A percentile compares a stretch with the other conserved stretches of the same genome.
phyloP scores from a whole-genome alignment of 2,797 vertebrate species.

The Chelmon rostratus region DNA sequence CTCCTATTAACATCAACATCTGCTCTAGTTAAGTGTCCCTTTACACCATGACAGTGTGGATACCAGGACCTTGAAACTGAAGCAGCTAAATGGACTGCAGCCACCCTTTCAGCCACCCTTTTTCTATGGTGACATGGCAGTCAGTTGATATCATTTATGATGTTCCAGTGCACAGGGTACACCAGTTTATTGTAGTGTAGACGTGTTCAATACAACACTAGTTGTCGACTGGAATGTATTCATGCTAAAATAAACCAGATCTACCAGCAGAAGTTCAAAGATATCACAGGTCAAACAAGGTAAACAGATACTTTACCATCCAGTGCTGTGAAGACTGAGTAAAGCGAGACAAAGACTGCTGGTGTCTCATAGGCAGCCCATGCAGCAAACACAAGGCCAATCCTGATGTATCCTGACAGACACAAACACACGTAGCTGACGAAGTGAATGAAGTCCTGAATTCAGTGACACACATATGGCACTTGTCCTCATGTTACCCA shows the following conservation, averaged over 20 bases:
- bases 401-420: conserved; percentile 79
- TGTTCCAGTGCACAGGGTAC: too few relatives aligned
- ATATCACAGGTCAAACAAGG: background rate
- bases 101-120: background rate
- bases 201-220: background rate
- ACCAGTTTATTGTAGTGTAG: background rate
- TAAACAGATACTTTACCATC: conserved; percentile 68
- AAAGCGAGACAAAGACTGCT: conserved; percentile 65
- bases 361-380: conserved; percentile 68
- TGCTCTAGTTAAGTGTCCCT: background rate
- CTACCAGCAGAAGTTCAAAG: background rate
- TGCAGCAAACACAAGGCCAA: conserved; percentile 67
- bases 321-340: conserved; percentile 63
- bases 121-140: background rate
- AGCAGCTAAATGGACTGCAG: background rate
- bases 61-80: background rate
- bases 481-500: background rate
- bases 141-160: background rate
- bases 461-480: background rate
- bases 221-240: background rate
- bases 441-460: background rate
- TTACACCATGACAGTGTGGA: too few relatives aligned
- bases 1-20: too few relatives aligned
- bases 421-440: background rate
- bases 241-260: background rate